A percentile compares a stretch with the other conserved stretches of the same genome.
phyloP scores from a whole-genome alignment of 2,797 vertebrate species.

The Siniperca undulata region DNA sequence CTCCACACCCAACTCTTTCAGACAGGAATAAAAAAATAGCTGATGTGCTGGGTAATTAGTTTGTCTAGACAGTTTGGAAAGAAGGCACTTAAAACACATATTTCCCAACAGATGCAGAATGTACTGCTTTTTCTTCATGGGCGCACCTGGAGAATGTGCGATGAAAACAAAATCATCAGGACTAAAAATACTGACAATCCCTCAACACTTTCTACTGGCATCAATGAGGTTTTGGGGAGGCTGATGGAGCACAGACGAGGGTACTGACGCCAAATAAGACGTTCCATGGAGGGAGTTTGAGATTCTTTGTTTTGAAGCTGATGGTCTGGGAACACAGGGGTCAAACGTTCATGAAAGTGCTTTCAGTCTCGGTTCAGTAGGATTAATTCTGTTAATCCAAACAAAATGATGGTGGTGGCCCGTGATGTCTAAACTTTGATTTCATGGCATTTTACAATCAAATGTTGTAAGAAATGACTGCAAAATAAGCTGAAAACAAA shows the following conservation, averaged over 20 bases:
- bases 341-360: slow-evolving; percentile 38
- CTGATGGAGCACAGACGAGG: slow-evolving; percentile 4
- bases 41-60: slow-evolving; percentile 81
- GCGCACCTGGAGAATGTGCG: slow-evolving; percentile 55
- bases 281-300: background rate
- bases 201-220: slow-evolving; percentile 49
- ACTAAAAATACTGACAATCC: slow-evolving; percentile 68
- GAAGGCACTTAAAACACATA: slow-evolving; percentile 75
- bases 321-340: slow-evolving; percentile 24
- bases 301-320: slow-evolving; percentile 29
- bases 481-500: background rate
- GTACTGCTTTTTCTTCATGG: slow-evolving; percentile 48
- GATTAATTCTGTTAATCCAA: background rate
- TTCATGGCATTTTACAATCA: background rate
- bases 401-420: background rate
- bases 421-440: background rate
- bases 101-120: slow-evolving; percentile 64
- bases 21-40: slow-evolving; percentile 67
- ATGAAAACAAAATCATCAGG: slow-evolving; percentile 59
- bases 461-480: background rate
- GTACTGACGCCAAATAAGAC: slow-evolving; percentile 15
- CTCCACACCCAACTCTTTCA: slow-evolving; percentile 71
- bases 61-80: slow-evolving; percentile 84
- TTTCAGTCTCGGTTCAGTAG: background rate
- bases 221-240: slow-evolving; percentile 33